phyloP scores from a whole-genome alignment of 2,888 invertebrate genomes.

The Cylloceria caligata region DNA sequence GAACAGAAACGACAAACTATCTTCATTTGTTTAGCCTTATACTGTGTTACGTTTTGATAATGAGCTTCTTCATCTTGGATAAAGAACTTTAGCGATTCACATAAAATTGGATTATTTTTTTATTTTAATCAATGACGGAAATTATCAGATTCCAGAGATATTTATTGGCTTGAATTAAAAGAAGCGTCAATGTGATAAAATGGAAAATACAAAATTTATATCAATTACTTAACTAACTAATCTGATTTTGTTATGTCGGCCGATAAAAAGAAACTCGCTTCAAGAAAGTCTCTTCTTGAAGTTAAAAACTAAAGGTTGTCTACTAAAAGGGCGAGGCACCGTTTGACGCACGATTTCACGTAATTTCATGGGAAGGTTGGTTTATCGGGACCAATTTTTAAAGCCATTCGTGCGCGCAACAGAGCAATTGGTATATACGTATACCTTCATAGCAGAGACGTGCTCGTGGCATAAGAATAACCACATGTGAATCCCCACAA shows the following conservation, averaged over 20 bases:
- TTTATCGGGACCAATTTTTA: slow-evolving; percentile 33
- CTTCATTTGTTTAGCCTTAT: neutral
- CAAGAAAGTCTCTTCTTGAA: neutral
- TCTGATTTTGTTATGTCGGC: neutral
- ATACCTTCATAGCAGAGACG: neutral
- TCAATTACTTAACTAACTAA: neutral
- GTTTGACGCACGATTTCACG: slow-evolving; percentile 33
- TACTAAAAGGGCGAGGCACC: neutral
- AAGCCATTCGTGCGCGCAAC: slow-evolving; percentile 20
- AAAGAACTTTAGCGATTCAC: neutral
- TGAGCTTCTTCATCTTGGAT: neutral
- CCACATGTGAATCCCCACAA: neutral
- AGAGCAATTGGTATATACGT: neutral
- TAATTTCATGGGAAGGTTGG: slow-evolving; percentile 34
- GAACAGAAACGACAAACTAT: neutral
- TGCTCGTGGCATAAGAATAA: neutral
- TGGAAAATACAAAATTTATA: neutral
- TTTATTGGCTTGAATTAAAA: neutral
- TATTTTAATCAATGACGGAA: neutral
- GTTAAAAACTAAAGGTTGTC: neutral
- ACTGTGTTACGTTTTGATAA: neutral
- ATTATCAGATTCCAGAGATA: neutral
- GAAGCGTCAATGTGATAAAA: neutral
- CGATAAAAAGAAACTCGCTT: neutral
- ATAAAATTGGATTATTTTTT: neutral